phyloP scores from a whole-genome alignment of 2,113 vertebrate species.

The Lophura nycthemera region DNA sequence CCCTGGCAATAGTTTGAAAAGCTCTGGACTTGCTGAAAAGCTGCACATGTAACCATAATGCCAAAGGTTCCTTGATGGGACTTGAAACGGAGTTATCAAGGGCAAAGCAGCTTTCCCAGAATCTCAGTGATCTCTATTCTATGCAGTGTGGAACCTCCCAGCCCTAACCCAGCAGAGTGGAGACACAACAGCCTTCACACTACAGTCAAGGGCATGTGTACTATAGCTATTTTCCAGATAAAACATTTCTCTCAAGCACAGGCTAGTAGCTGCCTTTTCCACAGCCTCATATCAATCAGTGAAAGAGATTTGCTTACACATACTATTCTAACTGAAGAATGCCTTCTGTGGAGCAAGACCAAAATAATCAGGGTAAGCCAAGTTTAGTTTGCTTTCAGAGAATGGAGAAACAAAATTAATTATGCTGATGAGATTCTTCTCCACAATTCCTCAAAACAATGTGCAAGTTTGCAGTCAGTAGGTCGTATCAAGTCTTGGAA shows the following conservation, averaged over 20 bases:
- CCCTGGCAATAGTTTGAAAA: not conserved
- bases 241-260: not conserved
- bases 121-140: not conserved
- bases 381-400: constrained; percentile 2
- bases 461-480: not conserved
- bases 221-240: not conserved
- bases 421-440: not conserved
- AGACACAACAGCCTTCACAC: not conserved
- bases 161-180: not conserved
- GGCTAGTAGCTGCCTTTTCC: not conserved
- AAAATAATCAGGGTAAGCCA: constrained; percentile 20
- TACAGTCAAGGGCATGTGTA: not conserved
- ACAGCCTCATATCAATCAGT: not conserved
- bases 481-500: not conserved
- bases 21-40: not conserved
- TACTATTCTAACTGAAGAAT: not conserved
- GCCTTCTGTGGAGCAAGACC: not conserved
- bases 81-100: not conserved
- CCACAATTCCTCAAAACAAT: not conserved
- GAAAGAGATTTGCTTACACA: not conserved
- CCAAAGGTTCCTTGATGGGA: not conserved
- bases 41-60: not conserved
- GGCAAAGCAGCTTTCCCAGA: not conserved
- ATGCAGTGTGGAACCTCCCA: not conserved
- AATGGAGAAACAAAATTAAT: not conserved